These are phyloP conservation scores for Brassicogethes aeneus DNA, from an alignment of 2,888 invertebrate species.

Conservation along the genomic window DNA sequence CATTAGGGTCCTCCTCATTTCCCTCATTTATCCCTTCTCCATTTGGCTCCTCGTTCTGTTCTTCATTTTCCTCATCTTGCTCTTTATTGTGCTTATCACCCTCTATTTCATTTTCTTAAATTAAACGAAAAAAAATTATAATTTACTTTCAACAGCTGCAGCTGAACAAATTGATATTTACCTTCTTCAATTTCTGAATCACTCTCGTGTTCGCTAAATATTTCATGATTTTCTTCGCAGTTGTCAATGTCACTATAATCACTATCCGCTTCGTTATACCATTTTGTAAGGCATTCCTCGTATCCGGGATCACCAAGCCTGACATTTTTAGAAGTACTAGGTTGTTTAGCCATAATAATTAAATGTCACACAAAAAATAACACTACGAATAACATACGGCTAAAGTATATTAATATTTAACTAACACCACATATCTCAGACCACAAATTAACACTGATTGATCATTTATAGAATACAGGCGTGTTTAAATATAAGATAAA, in stretches of 20 bases:
- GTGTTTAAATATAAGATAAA: not conserved
- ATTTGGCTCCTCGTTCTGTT: not conserved
- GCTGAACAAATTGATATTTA: not conserved
- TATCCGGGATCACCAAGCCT: not conserved
- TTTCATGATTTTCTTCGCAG: not conserved
- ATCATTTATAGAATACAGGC: not conserved
- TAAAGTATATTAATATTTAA: not conserved
- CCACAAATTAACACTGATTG: not conserved
- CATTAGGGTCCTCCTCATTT: too few relatives aligned
- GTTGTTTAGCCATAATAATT: not conserved
- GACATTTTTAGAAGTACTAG: not conserved
- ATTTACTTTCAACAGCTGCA: too few relatives aligned
- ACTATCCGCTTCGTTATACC: not conserved
- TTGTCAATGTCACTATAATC: not conserved
- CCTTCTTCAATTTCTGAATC: not conserved
- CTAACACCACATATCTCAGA: too few relatives aligned
- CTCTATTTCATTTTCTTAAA: not conserved
- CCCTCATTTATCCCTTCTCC: too few relatives aligned
- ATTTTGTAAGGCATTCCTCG: not conserved
- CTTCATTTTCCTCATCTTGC: not conserved
- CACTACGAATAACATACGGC: not conserved
- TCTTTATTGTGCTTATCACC: not conserved
- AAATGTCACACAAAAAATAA: not conserved
- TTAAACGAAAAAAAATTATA: not conserved
- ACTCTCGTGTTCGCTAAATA: not conserved